Conservation (phyloP, 2,888 invertebrate genomes). For the Agrochola lota region DNA sequence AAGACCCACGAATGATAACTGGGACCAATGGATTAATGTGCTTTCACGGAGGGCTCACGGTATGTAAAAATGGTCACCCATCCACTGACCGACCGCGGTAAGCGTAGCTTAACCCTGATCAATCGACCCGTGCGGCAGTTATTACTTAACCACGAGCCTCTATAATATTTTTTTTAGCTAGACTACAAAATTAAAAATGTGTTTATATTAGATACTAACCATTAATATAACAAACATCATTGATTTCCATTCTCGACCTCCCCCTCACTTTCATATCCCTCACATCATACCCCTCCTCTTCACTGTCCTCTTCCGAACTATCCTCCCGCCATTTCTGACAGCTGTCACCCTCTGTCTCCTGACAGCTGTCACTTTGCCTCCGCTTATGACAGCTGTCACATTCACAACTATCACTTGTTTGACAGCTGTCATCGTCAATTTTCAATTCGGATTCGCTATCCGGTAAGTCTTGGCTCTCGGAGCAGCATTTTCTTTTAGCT, state of each 20-base stretch:
- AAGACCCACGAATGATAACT: neutral
- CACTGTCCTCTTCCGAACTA: constrained; percentile 49
- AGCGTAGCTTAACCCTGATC: neutral
- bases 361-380: constrained; percentile 45
- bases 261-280: constrained; percentile 92
- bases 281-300: constrained; percentile 75
- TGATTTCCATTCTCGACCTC: constrained; percentile 91
- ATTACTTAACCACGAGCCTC: no score
- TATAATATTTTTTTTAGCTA: neutral
- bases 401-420: constrained; percentile 48
- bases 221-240: constrained; percentile 98
- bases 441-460: constrained; percentile 48
- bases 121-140: neutral
- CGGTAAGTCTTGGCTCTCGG: constrained; percentile 70
- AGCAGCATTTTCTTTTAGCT: constrained; percentile 72
- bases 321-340: constrained; percentile 60
- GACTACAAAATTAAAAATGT: no score
- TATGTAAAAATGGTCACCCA: neutral
- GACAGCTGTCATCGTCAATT: constrained; percentile 50
- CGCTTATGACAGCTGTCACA: constrained; percentile 53
- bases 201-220: constrained; percentile 90
- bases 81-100: neutral
- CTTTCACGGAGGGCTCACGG: neutral
- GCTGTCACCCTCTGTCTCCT: constrained; percentile 44
- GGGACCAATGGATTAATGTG: neutral